Percentiles rank a stretch among this genome's conserved stretches.
Conservation (phyloP, 92 coral and sea anemone species). For the Epizoanthus illoricatus region DNA sequence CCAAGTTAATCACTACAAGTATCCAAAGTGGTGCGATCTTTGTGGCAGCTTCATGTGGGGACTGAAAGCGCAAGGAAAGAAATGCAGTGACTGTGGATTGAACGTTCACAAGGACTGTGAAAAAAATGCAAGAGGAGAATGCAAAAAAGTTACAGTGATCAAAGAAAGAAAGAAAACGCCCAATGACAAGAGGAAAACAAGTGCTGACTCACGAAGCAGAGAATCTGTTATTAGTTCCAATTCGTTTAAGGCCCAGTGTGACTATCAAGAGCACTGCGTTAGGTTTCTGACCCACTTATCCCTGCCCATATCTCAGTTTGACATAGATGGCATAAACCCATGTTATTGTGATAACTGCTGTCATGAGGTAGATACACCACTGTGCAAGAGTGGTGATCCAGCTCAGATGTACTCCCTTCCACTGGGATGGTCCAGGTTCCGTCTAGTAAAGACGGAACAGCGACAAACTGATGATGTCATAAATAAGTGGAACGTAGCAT, state of each 20-base stretch:
- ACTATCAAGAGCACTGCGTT: constrained; percentile 90
- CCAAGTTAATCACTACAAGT: constrained; percentile 79
- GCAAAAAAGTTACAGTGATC: constrained; percentile 49
- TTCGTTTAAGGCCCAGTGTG: constrained; percentile 72
- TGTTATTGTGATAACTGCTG: constrained; percentile 97
- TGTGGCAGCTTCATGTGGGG: constrained; percentile 98
- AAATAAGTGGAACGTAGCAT: constrained; percentile 88
- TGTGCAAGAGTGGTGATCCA: constrained; percentile 92
- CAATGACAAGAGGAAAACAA: constrained; percentile 50
- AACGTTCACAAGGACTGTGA: constrained; percentile 87
- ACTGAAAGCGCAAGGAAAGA: constrained; percentile 87
- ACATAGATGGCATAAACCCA: constrained; percentile 80
- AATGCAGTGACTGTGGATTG: constrained; percentile 84
- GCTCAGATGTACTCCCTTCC: constrained; percentile 92
- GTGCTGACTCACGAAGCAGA: constrained; percentile 50
- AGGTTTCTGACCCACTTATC: constrained; percentile 68
- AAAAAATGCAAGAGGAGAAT: constrained; percentile 75
- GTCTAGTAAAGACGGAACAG: constrained; percentile 54
- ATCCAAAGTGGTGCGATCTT: constrained; percentile 96
- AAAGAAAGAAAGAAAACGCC: constrained; percentile 62
- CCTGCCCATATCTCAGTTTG: constrained; percentile 73
- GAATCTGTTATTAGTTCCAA: constrained; percentile 63
- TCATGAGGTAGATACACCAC: constrained; percentile 90
- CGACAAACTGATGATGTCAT: constrained; percentile 40
- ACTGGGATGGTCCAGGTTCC: constrained; percentile 95